Percentiles rank a stretch among this genome's conserved stretches.
phyloP scores from a whole-genome alignment of 1,140 invertebrate species.

The Drosophila rufa region DNA sequence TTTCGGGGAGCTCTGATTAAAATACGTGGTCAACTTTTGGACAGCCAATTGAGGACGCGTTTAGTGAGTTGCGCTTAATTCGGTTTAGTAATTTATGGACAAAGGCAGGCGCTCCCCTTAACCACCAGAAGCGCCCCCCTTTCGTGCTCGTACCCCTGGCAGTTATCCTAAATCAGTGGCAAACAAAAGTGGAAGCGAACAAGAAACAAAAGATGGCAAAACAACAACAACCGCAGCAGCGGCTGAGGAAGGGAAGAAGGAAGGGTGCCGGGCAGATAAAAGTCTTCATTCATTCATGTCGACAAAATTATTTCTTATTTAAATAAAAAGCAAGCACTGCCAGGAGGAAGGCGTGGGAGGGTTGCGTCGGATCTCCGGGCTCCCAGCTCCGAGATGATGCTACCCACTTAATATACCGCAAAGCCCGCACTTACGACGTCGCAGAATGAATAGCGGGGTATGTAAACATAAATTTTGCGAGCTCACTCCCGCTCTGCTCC shows the following conservation, averaged over 20 bases:
- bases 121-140: constrained; percentile 12
- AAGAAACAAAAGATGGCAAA: constrained; percentile 45
- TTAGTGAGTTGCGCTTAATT: constrained; percentile 81
- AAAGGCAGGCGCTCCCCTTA: constrained; percentile 49
- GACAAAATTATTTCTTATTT: constrained; percentile 84
- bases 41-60: constrained; percentile 78
- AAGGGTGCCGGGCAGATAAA: constrained; percentile 70
- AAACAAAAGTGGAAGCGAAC: constrained; percentile 45
- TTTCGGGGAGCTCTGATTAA: constrained; percentile 61
- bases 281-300: constrained; percentile 83
- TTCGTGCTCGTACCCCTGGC: background rate
- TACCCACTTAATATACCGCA: constrained; percentile 81
- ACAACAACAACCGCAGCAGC: constrained; percentile 40
- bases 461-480: constrained; percentile 83
- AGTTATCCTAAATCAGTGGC: constrained; percentile 54
- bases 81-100: constrained; percentile 82
- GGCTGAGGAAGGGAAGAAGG: background rate
- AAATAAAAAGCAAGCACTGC: constrained; percentile 71
- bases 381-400: constrained; percentile 56
- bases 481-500: constrained; percentile 48
- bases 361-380: constrained; percentile 1
- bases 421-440: constrained; percentile 78
- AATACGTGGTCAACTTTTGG: constrained; percentile 81
- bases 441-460: constrained; percentile 79
- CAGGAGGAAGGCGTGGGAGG: constrained; percentile 4